Conservation (phyloP, 2,888 invertebrate genomes). For the Abrostola tripartita region DNA sequence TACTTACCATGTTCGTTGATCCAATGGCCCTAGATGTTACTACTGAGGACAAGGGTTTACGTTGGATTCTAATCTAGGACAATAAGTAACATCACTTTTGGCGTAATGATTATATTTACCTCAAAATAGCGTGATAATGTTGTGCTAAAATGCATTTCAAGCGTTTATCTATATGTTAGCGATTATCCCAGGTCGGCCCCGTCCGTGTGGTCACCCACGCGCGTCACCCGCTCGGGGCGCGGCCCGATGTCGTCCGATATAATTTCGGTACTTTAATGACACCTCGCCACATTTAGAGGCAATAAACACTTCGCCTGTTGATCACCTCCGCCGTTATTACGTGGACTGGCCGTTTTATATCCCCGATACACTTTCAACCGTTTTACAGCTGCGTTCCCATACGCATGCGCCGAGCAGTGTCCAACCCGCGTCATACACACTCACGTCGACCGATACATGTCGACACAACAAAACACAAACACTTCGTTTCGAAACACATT, state of each 20-base stretch:
- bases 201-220: neutral
- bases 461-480: conserved; percentile 20
- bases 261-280: conserved; percentile 32
- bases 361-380: conserved; percentile 16
- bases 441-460: conserved; percentile 10
- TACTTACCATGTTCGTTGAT: no score
- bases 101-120: no score
- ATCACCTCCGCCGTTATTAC: conserved; percentile 16
- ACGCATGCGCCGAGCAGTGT: neutral
- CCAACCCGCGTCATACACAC: neutral
- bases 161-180: no score
- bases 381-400: conserved; percentile 9
- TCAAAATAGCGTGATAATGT: no score
- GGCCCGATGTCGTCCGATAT: conserved; percentile 15
- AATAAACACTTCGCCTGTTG: conserved; percentile 24
- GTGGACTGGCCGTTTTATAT: conserved; percentile 21
- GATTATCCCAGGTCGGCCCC: no score
- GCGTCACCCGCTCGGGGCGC: neutral
- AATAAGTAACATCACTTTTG: no score
- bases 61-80: no score
- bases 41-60: no score
- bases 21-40: no score
- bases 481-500: conserved; percentile 36
- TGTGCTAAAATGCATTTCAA: no score
- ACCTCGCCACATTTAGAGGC: conserved; percentile 33